Evolutionary conservation across 1,140 invertebrate species (phyloP), one percentile per base, ranked within the genome.

Genomic region (Aphidius gifuensis): DNA sequence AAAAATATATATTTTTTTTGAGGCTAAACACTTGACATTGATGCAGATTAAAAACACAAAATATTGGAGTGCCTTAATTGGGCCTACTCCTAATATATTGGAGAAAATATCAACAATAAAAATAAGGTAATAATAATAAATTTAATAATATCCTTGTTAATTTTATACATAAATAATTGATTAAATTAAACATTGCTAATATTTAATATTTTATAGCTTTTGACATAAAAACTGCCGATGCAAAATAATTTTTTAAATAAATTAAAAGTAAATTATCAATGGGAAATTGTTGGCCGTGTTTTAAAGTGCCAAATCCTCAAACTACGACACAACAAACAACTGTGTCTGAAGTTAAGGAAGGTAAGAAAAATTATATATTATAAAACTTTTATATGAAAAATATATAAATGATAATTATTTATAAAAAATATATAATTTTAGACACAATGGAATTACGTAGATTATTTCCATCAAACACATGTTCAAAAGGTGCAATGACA

Each of bases 281-380:
- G 88, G 88, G 88, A 87, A 88, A 90, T 83, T 90, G 88, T 82
- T 84, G 87, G 74, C 88, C 87, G 74, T 90, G 88, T 80, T 89
- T 88, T 76, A 86, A 87, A 84, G 84, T 85, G 82, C 85, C 86
- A 81, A 83, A 83, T 81, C 79, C 82, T 81, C 84, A 83, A 78
- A 78, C 78, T 75, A 82, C 77, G 74, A 81, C 75, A 72, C 83
- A 81, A 74, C 82, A 77, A 68, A 79, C 73, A 70, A 79, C 73
- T 67, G 68, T 75, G 73, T 77, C 80, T 69, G 80, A 78, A 65
- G 82, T 83, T 74, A 88, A 87, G 83, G 84, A 88, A 82, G 87
- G 87, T 89, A 74, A 60, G 6, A 23, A 2, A 44, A 39, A 54
- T 66, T 47, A 57, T 23, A 32, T 63, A n/a, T 58, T 8, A 46